Base-by-base conservation (phyloP, 1,140 invertebrate species). In the Philopotamus ludificatus region DNA sequence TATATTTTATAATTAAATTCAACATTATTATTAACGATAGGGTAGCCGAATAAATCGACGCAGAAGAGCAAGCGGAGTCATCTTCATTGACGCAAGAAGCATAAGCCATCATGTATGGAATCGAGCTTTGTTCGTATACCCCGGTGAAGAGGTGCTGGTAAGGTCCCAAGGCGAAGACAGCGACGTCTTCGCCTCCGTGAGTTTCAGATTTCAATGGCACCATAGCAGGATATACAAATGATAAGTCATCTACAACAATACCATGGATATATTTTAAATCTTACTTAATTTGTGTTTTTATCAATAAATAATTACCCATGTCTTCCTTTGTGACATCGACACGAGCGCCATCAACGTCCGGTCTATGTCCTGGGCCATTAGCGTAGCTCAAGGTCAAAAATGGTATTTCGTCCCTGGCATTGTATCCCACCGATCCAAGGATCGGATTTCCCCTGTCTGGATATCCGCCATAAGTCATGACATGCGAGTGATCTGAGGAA, bases 81-180 rank as follows among this genome's bases (percentile, higher is more conserved):
- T n/a, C n/a, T n/a, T 47, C 44, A 20, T 60, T 82, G 23, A 85
- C 73, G 58, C 86, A 87, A 1, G 82, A 76, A 1, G 86, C 83
- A 67, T 87, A 88, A 8, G 85, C 86, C 72, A 93, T 85, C 15
- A 87, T 82, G 72, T 91, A 88, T 23, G 89, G 85, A 12, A 93
- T 85, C 71, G 89, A 87, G 73, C 83, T 88, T 74, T 93, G 90
- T 70, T 93, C 90, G 73, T 90, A 87, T 10, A 89, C 85, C 8
- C 89, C 88, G 26, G 85, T 82, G 58, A 93, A 84, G 25, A 84
- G 70, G 73, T 84, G 81, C 16, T 81, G 72, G 74, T 80, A 85
- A 0, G 86, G 86, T 9, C 86, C 86, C 28, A 72, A 75, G 3
- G 85, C 83, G 67, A 82, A 86, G 34, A 87, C 82, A 1, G 76